Conservation (phyloP, 2,113 vertebrate genomes). For the Osmerus mordax region DNA sequence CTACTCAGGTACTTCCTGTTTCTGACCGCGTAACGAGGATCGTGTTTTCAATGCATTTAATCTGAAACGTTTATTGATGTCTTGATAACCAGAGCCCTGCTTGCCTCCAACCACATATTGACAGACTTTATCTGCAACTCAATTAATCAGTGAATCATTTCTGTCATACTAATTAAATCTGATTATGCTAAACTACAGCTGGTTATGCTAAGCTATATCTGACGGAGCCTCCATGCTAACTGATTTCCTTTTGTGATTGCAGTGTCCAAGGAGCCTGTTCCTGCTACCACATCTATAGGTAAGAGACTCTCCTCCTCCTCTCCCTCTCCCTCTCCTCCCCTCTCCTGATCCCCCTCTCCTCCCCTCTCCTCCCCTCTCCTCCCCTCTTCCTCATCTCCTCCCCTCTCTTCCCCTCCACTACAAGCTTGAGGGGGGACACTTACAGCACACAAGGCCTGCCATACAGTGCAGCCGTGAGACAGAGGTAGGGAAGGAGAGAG, state of each 20-base stretch:
- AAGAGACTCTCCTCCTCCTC: constrained; percentile 40
- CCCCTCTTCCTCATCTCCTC: background rate
- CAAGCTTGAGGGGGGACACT: constrained; percentile 29
- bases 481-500: background rate
- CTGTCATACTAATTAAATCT: no score
- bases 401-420: background rate
- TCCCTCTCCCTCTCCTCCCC: background rate
- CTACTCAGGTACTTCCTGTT: constrained; percentile 72
- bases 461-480: background rate
- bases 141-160: background rate
- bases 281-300: constrained; percentile 79
- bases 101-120: no score
- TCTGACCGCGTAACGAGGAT: background rate
- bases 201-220: background rate
- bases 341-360: constrained; percentile 12
- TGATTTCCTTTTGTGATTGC: constrained; percentile 36
- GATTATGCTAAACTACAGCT: no score
- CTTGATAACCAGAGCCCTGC: no score
- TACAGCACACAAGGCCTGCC: background rate
- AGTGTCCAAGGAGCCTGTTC: constrained; percentile 82
- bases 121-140: no score
- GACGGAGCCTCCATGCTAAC: background rate
- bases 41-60: background rate
- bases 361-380: constrained; percentile 5
- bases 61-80: background rate